Conservation (phyloP, 2,888 invertebrate genomes). For the Anorthoa munda region DNA sequence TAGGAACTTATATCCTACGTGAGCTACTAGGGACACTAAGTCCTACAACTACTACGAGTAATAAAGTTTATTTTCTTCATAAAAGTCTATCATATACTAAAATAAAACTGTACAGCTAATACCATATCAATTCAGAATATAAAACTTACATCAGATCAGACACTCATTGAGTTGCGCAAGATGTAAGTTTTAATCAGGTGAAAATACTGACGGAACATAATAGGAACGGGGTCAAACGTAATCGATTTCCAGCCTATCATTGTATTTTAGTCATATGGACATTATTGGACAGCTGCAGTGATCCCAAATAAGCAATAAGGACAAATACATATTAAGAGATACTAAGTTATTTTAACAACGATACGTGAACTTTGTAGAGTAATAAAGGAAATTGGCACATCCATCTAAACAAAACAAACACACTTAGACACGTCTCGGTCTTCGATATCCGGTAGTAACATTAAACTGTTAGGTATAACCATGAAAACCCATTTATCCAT, state of each 20-base stretch:
- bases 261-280: background rate
- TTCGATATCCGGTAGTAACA: slow-evolving; percentile 9
- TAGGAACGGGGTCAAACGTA: slow-evolving; percentile 4
- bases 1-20: no score
- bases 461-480: slow-evolving; percentile 1
- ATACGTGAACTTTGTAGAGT: background rate
- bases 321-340: no score
- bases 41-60: background rate
- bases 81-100: background rate
- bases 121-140: slow-evolving; percentile 16
- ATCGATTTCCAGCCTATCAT: background rate
- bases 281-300: no score
- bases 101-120: background rate
- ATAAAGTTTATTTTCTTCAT: background rate
- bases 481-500: slow-evolving; percentile 48
- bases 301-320: no score
- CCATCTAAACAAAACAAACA: background rate
- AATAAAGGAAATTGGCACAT: background rate
- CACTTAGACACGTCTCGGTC: background rate
- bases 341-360: background rate
- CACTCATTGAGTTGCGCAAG: slow-evolving; percentile 10
- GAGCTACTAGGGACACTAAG: no score
- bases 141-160: slow-evolving; percentile 1
- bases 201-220: no score
- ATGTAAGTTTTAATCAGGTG: slow-evolving; percentile 8